Percentiles rank a stretch among this genome's conserved stretches.
These are phyloP conservation scores for Orchesellides sinensis DNA, from an alignment of 2,888 invertebrate species.

Conservation along the genomic window DNA sequence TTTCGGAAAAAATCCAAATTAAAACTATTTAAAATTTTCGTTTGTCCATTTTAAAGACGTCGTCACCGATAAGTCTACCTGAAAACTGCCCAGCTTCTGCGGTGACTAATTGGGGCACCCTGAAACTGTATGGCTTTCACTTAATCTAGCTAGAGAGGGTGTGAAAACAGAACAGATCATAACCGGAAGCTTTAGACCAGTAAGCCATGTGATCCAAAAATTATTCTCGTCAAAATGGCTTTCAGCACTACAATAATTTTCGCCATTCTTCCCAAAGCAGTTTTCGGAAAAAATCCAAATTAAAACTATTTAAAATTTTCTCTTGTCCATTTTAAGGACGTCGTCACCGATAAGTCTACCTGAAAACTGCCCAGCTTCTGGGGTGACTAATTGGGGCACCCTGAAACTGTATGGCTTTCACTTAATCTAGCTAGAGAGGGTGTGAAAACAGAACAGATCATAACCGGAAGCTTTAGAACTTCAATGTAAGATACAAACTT, in stretches of 20 bases:
- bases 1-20: neutral
- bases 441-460: neutral
- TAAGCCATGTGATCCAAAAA: conserved; percentile 90
- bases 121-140: conserved; percentile 7
- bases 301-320: neutral
- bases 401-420: conserved; percentile 1
- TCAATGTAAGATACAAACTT: too few species aligned
- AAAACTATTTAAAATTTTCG: neutral
- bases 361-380: too few species aligned
- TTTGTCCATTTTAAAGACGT: neutral
- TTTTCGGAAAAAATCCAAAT: neutral
- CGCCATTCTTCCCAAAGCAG: conserved; percentile 80
- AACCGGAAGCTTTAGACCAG: conserved; percentile 80
- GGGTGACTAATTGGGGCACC: conserved; percentile 48
- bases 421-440: neutral
- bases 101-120: conserved; percentile 43
- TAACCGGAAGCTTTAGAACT: conserved; percentile 62
- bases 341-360: too few species aligned
- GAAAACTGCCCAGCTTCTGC: too few species aligned
- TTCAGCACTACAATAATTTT: conserved; percentile 89
- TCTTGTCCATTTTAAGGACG: too few species aligned
- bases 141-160: conserved; percentile 4
- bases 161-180: neutral
- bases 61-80: too few species aligned
- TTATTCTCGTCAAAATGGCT: conserved; percentile 88